phyloP scores from a whole-genome alignment of 2,797 vertebrate species.

The Gymnothorax javanicus region DNA sequence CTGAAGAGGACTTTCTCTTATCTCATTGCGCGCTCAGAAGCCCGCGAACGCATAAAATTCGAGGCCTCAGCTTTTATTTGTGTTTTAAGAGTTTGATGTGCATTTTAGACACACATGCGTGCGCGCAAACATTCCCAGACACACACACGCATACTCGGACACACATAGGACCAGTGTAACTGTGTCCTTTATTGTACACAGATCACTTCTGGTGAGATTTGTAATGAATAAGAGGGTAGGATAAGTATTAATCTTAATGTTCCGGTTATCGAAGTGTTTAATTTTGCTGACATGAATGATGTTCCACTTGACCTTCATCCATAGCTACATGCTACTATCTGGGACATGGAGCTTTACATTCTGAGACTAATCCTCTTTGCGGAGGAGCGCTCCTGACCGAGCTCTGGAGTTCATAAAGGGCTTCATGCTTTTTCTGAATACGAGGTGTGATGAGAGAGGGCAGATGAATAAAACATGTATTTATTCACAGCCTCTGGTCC shows the following conservation, averaged over 20 bases:
- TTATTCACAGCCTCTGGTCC: background rate
- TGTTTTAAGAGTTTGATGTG: background rate
- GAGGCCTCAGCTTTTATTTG: background rate
- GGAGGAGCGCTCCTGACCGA: background rate
- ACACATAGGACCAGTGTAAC: background rate
- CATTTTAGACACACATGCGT: background rate
- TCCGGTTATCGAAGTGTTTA: background rate
- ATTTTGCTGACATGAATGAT: background rate
- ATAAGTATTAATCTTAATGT: background rate
- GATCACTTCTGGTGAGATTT: background rate
- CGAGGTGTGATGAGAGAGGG: background rate
- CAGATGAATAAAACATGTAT: background rate
- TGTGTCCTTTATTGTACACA: background rate
- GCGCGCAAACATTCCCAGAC: too few relatives aligned
- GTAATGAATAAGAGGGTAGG: background rate
- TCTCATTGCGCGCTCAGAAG: background rate
- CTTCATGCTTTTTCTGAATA: background rate
- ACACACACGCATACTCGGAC: background rate
- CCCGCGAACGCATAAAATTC: background rate
- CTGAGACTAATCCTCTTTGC: background rate
- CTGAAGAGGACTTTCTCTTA: background rate
- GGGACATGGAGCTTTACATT: conserved; percentile 1
- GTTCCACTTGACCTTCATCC: background rate
- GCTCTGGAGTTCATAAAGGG: background rate
- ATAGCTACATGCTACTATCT: background rate